phyloP scores from a whole-genome alignment of 2,888 invertebrate species.

The Phyto melanocephala region DNA sequence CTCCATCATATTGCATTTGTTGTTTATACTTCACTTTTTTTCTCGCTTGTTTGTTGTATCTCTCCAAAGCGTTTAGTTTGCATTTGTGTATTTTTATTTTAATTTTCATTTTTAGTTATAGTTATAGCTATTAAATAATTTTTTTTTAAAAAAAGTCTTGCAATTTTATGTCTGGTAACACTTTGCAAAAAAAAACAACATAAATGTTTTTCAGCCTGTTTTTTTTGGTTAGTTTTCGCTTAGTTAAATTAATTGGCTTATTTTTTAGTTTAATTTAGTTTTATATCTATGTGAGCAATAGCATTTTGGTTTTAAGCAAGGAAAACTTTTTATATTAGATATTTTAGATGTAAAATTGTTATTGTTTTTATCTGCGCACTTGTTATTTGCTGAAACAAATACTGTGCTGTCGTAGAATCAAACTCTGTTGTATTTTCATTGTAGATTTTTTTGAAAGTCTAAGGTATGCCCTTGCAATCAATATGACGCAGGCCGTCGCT shows the following conservation, averaged over 20 bases:
- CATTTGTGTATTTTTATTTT: slow-evolving; percentile 1
- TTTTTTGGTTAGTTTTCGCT: not conserved
- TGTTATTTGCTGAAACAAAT: no score
- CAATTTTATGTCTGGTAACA: slow-evolving; percentile 2
- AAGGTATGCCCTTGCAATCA: no score
- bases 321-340: no score
- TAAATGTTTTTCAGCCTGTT: not conserved
- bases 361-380: no score
- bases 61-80: slow-evolving; percentile 6
- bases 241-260: slow-evolving; percentile 2
- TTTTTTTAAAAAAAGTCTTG: no score
- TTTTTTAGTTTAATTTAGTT: not conserved
- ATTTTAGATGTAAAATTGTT: no score
- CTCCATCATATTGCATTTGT: slow-evolving; percentile 21
- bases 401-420: no score
- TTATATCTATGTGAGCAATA: not conserved
- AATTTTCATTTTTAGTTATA: not conserved
- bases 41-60: not conserved
- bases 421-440: no score
- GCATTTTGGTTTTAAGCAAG: no score
- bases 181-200: not conserved
- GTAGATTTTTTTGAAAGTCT: no score
- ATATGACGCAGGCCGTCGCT: no score
- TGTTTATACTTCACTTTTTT: not conserved
- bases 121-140: not conserved